Conservation (phyloP, 1,140 invertebrate genomes). For the Nomia melanderi region DNA sequence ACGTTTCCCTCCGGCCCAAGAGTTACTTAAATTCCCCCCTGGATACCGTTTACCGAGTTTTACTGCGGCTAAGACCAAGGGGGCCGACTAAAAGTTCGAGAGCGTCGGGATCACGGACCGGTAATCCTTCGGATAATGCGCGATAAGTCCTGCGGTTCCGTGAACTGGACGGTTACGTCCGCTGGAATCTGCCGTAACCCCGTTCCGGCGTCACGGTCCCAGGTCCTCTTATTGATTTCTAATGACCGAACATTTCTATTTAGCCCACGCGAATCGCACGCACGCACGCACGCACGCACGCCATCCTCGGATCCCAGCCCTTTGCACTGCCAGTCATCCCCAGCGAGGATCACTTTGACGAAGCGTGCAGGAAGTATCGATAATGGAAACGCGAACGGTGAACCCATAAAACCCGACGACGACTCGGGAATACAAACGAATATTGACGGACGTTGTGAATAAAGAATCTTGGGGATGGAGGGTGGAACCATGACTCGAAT, state of each 20-base stretch:
- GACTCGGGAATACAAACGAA: background rate
- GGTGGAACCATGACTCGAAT: no score
- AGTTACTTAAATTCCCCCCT: conserved; percentile 46
- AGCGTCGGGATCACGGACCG: conserved; percentile 54
- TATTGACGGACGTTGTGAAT: background rate
- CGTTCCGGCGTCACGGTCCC: background rate
- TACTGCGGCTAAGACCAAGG: conserved; percentile 36
- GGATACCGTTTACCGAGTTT: conserved; percentile 56
- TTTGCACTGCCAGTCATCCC: no score
- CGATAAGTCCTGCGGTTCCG: conserved; percentile 60
- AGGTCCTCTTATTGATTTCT: conserved; percentile 12
- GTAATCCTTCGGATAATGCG: conserved; percentile 68
- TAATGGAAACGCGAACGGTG: background rate
- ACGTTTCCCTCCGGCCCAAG: conserved; percentile 16
- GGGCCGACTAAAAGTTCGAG: conserved; percentile 64
- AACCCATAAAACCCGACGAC: background rate
- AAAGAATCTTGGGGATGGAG: background rate
- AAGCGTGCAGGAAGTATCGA: background rate
- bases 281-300: no score
- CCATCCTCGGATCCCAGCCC: no score
- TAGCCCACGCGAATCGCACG: background rate
- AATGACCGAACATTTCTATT: background rate
- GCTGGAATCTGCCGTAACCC: conserved; percentile 2
- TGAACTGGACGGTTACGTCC: conserved; percentile 15
- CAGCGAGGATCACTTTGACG: background rate